These are phyloP conservation scores for Podarcis muralis DNA, from an alignment of 2,113 vertebrate genomes.

Conservation along the genomic window DNA sequence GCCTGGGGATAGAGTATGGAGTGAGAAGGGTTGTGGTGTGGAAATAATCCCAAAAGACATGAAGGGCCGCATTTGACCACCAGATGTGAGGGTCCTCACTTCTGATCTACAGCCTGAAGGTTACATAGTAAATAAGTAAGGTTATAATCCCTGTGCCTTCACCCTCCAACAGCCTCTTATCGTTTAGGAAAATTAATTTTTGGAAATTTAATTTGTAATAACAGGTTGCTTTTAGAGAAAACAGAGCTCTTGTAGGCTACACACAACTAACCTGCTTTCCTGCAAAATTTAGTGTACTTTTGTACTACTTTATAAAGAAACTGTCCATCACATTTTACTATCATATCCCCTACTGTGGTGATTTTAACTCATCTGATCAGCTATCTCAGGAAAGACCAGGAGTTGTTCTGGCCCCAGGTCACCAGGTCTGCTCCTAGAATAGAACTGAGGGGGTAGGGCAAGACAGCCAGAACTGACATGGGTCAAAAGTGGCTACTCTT, in stretches of 20 bases:
- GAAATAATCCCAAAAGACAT: too few relatives aligned
- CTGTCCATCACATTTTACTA: neutral
- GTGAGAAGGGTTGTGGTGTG: too few relatives aligned
- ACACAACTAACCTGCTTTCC: neutral
- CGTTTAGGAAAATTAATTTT: neutral
- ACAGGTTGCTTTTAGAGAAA: neutral
- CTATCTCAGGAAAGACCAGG: too few relatives aligned
- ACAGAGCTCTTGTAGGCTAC: neutral
- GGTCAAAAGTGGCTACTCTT: too few relatives aligned
- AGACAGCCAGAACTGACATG: too few relatives aligned
- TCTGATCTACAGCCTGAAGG: neutral
- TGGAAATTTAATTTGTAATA: neutral
- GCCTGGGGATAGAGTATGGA: too few relatives aligned
- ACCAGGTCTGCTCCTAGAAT: too few relatives aligned
- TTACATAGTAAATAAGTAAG: neutral
- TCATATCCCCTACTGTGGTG: too few relatives aligned
- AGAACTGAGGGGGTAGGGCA: too few relatives aligned
- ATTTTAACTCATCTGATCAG: too few relatives aligned
- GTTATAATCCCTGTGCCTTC: neutral
- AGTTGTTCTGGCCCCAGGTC: too few relatives aligned
- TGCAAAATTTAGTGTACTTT: neutral
- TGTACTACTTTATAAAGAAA: neutral
- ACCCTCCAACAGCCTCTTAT: neutral
- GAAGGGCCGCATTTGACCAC: too few relatives aligned
- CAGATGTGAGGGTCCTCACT: neutral